These are phyloP conservation scores for Amphiprion ocellaris DNA, from an alignment of 2,113 vertebrate genomes.

Conservation along the genomic window DNA sequence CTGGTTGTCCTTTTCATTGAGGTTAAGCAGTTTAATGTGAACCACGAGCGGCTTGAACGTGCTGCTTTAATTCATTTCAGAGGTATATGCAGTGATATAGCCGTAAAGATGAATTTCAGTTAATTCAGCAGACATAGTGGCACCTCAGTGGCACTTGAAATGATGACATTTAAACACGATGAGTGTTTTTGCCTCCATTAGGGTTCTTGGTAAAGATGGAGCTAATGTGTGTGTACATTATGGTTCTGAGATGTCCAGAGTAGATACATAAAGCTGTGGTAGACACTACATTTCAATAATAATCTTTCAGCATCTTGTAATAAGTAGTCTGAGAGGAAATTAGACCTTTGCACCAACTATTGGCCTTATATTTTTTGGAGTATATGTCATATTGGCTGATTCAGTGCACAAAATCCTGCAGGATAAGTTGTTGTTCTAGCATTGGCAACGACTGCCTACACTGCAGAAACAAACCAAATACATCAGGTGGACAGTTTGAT, in stretches of 20 bases:
- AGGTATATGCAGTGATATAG: not conserved
- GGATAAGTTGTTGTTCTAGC: too few relatives aligned
- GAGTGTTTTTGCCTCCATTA: not conserved
- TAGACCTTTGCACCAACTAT: too few relatives aligned
- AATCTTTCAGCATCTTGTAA: too few relatives aligned
- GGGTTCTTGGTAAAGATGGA: not conserved
- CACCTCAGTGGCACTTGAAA: constrained; percentile 10
- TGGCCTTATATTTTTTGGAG: too few relatives aligned
- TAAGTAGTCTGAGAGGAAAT: too few relatives aligned
- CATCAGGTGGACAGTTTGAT: too few relatives aligned
- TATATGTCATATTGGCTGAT: too few relatives aligned
- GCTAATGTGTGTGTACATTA: not conserved
- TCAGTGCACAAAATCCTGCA: too few relatives aligned
- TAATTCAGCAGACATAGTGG: constrained; percentile 7
- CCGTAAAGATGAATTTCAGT: constrained; percentile 15
- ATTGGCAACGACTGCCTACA: too few relatives aligned
- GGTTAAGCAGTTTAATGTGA: constrained; percentile 22
- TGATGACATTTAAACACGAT: constrained; percentile 14
- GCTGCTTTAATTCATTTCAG: constrained; percentile 24
- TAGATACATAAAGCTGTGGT: not conserved
- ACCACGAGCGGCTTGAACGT: not conserved
- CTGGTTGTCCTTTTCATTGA: constrained; percentile 24
- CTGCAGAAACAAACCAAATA: too few relatives aligned
- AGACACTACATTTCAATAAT: too few relatives aligned
- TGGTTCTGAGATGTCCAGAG: not conserved